These are phyloP conservation scores for Okapia johnstoni DNA, from an alignment of 2,113 vertebrate genomes.

Conservation along the genomic window DNA sequence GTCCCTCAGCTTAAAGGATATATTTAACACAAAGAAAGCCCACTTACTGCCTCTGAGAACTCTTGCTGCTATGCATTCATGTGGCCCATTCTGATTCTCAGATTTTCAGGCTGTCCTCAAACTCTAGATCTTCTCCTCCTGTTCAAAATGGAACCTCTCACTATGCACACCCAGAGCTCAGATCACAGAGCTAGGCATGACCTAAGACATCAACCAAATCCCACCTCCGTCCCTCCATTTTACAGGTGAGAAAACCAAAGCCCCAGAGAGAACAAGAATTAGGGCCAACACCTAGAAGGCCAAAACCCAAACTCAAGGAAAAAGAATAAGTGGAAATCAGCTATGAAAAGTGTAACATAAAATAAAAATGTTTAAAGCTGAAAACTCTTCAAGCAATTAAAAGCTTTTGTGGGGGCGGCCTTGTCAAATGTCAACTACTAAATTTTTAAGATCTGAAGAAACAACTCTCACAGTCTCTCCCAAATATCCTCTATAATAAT, in stretches of 20 bases:
- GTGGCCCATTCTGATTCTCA: neutral
- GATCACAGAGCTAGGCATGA: neutral
- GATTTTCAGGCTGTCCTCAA: neutral
- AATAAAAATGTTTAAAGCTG: neutral
- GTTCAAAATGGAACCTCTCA: neutral
- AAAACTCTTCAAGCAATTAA: neutral
- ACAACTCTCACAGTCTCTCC: neutral
- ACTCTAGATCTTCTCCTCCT: neutral
- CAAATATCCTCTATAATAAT: neutral
- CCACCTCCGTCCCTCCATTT: neutral
- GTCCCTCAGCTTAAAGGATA: neutral
- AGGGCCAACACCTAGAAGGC: neutral
- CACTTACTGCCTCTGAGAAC: neutral
- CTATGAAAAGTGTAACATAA: neutral
- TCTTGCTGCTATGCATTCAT: neutral
- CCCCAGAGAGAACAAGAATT: neutral
- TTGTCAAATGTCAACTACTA: neutral
- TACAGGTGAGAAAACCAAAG: neutral
- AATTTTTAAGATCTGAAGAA: slow-evolving; percentile 14
- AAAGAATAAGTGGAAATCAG: neutral
- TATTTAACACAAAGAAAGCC: neutral
- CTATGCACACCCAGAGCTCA: neutral
- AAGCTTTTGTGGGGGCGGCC: neutral
- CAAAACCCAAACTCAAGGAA: neutral
- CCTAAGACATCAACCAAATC: neutral